Percentiles rank a stretch among this genome's conserved stretches.
phyloP scores from a whole-genome alignment of 2,797 vertebrate genomes.

The Falco berigora region DNA sequence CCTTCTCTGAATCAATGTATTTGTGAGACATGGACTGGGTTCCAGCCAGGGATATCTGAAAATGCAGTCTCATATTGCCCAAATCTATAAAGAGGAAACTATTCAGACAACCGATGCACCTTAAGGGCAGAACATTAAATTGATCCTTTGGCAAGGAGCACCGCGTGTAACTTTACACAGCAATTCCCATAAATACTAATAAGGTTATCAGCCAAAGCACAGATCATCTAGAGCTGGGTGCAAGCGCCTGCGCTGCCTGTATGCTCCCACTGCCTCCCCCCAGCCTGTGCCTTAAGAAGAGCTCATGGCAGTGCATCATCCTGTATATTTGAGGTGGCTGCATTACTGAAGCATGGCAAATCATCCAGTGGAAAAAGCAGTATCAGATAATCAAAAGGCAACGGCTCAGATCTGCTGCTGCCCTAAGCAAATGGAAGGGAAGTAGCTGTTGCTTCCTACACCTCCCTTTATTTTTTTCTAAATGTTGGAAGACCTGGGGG shows the following conservation, averaged over 20 bases:
- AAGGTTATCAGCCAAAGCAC: conserved; percentile 34
- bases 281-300: neutral
- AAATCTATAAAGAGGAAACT: conserved; percentile 68
- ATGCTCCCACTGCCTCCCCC: no score
- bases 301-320: neutral
- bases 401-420: neutral
- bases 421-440: neutral
- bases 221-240: neutral
- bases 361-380: neutral
- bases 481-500: neutral
- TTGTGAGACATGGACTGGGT: conserved; percentile 67
- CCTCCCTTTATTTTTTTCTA: neutral
- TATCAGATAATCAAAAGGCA: neutral
- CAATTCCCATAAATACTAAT: conserved; percentile 63
- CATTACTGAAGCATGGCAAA: neutral
- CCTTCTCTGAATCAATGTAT: conserved; percentile 67
- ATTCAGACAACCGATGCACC: conserved; percentile 57
- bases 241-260: no score
- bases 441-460: neutral
- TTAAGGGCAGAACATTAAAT: conserved; percentile 55
- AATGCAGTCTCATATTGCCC: conserved; percentile 60
- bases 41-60: conserved; percentile 61
- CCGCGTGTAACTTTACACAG: conserved; percentile 47
- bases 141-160: conserved; percentile 59
- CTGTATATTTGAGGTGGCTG: neutral